Conservation (phyloP, 2,888 invertebrate genomes). For the Drosophila subquinaria region DNA sequence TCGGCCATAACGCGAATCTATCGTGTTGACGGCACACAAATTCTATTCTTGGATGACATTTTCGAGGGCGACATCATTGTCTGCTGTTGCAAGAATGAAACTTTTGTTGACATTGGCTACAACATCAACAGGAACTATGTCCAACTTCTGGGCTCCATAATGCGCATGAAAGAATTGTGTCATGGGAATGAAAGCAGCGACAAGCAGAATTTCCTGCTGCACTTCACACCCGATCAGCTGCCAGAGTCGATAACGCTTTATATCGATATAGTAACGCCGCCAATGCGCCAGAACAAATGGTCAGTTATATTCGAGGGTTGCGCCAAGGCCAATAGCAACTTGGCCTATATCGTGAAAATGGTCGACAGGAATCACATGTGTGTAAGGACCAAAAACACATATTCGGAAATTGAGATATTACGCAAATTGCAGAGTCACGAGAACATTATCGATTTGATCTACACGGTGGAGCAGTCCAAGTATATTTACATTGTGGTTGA, state of each 20-base stretch:
- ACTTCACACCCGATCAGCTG: neutral
- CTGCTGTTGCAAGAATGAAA: slow-evolving; percentile 43
- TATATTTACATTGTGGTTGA: slow-evolving; percentile 28
- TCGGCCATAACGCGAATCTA: slow-evolving; percentile 34
- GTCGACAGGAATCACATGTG: slow-evolving; percentile 18
- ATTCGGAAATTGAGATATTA: slow-evolving; percentile 33
- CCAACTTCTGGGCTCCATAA: slow-evolving; percentile 8
- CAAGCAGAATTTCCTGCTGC: neutral
- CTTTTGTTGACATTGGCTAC: slow-evolving; percentile 28
- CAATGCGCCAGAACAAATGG: neutral
- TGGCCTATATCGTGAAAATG: slow-evolving; percentile 32
- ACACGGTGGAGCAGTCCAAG: slow-evolving; percentile 28
- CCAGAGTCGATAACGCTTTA: slow-evolving; percentile 17
- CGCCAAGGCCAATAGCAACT: neutral
- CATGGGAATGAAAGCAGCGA: neutral
- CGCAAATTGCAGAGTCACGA: slow-evolving; percentile 32
- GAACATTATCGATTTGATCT: slow-evolving; percentile 46
- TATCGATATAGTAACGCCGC: slow-evolving; percentile 4
- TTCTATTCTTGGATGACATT: slow-evolving; percentile 15
- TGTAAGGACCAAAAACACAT: neutral
- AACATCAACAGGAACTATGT: slow-evolving; percentile 18
- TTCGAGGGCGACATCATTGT: slow-evolving; percentile 35
- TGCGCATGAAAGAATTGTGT: slow-evolving; percentile 12
- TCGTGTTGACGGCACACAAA: slow-evolving; percentile 24
- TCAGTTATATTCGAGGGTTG: slow-evolving; percentile 24